phyloP scores from a whole-genome alignment of 1,140 invertebrate genomes.

The Leptoteleia sp. region DNA sequence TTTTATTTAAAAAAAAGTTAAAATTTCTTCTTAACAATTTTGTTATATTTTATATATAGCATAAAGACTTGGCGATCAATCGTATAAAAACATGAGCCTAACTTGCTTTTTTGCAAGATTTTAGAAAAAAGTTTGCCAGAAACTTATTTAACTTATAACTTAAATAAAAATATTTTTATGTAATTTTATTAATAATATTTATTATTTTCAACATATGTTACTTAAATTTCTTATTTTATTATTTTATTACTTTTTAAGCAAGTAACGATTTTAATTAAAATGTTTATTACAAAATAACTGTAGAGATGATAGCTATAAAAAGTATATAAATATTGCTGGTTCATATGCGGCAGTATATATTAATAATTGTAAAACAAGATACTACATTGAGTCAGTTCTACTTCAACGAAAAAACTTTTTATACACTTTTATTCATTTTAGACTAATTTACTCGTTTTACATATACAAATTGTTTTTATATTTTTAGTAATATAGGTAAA shows the following conservation, averaged over 20 bases:
- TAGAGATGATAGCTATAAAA: neutral
- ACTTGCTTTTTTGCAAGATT: too few relatives aligned
- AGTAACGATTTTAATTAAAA: slow-evolving; percentile 11
- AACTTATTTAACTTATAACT: too few relatives aligned
- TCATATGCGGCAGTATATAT: slow-evolving; percentile 26
- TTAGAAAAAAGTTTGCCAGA: too few relatives aligned
- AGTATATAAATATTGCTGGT: slow-evolving; percentile 8
- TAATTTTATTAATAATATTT: neutral
- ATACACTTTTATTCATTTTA: slow-evolving; percentile 37
- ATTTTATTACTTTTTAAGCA: too few relatives aligned
- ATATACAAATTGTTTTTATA: neutral
- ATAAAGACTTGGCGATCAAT: neutral
- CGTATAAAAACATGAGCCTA: too few relatives aligned
- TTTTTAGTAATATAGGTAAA: neutral
- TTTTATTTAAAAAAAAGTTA: neutral
- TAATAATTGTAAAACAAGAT: slow-evolving; percentile 22
- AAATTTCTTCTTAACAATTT: neutral
- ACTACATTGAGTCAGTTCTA: slow-evolving; percentile 22
- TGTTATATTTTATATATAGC: neutral
- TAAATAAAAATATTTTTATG: too few relatives aligned
- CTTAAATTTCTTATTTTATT: too few relatives aligned
- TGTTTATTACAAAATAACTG: slow-evolving; percentile 9
- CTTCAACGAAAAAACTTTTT: slow-evolving; percentile 20
- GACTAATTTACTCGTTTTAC: slow-evolving; percentile 24
- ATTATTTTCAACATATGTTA: neutral